Evolutionary conservation across 2,113 vertebrate genomes (phyloP).

Genomic region (Phylloscopus trochilus): DNA sequence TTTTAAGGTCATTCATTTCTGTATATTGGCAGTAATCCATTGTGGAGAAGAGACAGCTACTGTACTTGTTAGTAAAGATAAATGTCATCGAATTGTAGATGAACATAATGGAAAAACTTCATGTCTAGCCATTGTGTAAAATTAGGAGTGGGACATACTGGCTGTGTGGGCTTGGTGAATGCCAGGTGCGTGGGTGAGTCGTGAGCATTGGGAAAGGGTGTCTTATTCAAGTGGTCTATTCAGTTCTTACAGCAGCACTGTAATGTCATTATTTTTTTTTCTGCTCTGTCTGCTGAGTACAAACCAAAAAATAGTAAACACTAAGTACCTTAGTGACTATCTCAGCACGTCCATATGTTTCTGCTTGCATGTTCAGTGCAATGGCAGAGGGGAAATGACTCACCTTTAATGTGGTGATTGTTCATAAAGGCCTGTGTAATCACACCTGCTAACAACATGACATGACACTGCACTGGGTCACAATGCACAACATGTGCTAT

Average conservation of each 20-base stretch:
- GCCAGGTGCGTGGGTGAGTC: slow-evolving; percentile 33
- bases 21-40: slow-evolving; percentile 53
- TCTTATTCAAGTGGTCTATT: slow-evolving; percentile 28
- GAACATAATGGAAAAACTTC: slow-evolving; percentile 50
- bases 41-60: slow-evolving; percentile 51
- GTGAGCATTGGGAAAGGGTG: background rate
- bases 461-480: background rate
- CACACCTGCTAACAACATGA: background rate
- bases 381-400: background rate
- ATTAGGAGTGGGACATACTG: slow-evolving; percentile 49
- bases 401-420: background rate
- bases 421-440: background rate
- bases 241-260: background rate
- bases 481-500: background rate
- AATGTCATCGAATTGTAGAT: slow-evolving; percentile 58
- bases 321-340: background rate
- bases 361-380: background rate
- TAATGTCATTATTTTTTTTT: slow-evolving; percentile 9
- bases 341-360: background rate
- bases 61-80: slow-evolving; percentile 58
- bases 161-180: slow-evolving; percentile 38
- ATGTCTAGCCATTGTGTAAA: slow-evolving; percentile 51
- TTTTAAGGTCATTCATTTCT: slow-evolving; percentile 58
- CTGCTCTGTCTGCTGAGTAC: background rate
- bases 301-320: slow-evolving; percentile 22